Percentiles rank a stretch among this genome's conserved stretches.
phyloP scores from a whole-genome alignment of 2,797 vertebrate genomes.

The Danio jaintianensis region DNA sequence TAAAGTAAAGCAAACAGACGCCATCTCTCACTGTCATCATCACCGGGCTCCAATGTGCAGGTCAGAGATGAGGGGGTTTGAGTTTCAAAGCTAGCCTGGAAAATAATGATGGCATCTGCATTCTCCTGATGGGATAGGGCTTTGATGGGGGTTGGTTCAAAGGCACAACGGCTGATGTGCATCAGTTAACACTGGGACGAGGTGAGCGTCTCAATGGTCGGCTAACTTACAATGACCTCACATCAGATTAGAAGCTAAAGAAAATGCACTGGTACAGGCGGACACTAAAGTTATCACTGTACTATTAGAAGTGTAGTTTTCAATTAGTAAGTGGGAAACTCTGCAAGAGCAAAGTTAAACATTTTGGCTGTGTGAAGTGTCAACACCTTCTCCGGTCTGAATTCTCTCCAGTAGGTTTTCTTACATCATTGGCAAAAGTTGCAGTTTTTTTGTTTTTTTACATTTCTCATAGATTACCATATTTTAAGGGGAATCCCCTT shows the following conservation, averaged over 20 bases:
- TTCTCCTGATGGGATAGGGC: conserved; percentile 71
- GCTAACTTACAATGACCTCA: conserved; percentile 74
- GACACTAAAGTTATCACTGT: not conserved
- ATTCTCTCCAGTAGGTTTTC: not conserved
- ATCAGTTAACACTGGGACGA: conserved; percentile 74
- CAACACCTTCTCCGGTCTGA: conserved; percentile 4
- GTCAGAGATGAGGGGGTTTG: conserved; percentile 70
- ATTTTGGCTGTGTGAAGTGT: not conserved
- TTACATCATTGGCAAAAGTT: conserved; percentile 6
- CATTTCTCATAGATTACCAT: not conserved
- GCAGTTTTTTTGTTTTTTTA: conserved; percentile 5
- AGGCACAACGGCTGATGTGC: conserved; percentile 76
- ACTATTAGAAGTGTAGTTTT: not conserved
- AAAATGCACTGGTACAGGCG: conserved; percentile 19
- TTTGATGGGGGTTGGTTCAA: conserved; percentile 77
- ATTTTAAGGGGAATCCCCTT: not conserved
- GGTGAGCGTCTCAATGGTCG: conserved; percentile 49
- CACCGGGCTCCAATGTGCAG: conserved; percentile 63
- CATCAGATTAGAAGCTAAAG: conserved; percentile 61
- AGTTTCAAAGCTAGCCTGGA: conserved; percentile 78
- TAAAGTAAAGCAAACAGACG: conserved; percentile 81
- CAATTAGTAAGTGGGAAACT: not conserved
- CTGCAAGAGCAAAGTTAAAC: not conserved
- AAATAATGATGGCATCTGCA: conserved; percentile 76
- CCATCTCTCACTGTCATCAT: conserved; percentile 77